Evolutionary conservation across 2,113 vertebrate species (phyloP), one percentile per base, ranked within the genome.

Genomic region (Cisticola juncidis): DNA sequence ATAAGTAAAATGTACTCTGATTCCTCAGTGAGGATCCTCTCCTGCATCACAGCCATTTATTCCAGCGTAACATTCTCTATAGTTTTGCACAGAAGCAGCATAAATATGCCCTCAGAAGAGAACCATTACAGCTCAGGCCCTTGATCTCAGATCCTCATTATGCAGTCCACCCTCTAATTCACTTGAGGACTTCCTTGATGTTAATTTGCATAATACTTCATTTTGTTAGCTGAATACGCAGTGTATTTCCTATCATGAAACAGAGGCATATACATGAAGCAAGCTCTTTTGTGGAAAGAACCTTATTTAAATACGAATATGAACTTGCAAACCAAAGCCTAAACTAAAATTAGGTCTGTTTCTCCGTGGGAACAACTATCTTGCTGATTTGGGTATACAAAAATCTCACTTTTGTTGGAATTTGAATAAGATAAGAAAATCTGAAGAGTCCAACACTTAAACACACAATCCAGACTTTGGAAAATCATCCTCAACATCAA

Each of bases 81-180:
- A 88, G 76, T 92, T 96, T 96, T 87, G 74, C 57, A 60, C 72
- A 97, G 91, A 97, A 92, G 48, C 61, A 88, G 86, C 87, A 97
- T 95, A 96, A 97, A 95, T 97, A 97, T 77, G 91, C 95, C 92
- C 66, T 96, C 86, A 97, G 92, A 97, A 94, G 85, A 96, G 71
- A 97, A 96, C 86, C 36, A 68, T 85, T 90, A 82, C 40, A 92
- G 51, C 78, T 92, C 68, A 86, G 64, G 82, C 94, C 72, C 95
- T 97, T 97, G 91, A 97, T 97, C 97, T 97, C 86, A 95, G 82
- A 66, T 86, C 96, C 86, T 97, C 84, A 98, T 98, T 98, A 97
- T 94, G 72, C 72, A 88, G 60, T 87, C 97, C 81, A 95, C 96
- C 93, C 95, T 96, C 96, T 91, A 93, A 94, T 84, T 91, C 91